Base-by-base conservation (phyloP, 2,888 invertebrate species). In the Sthenelais limicola region DNA sequence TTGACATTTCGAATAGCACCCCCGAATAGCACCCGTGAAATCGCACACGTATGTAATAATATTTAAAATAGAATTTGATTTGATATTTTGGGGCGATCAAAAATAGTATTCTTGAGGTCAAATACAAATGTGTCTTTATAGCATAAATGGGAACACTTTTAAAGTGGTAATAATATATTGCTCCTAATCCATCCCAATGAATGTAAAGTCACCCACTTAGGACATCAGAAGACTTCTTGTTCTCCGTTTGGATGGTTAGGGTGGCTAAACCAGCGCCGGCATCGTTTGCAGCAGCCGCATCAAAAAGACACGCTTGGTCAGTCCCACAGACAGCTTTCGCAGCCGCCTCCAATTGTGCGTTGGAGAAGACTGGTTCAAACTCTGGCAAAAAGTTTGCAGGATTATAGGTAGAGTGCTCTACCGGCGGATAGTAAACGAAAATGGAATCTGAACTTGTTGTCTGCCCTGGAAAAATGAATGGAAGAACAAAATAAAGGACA, bases 251-350 rank as follows among this genome's bases (percentile, higher is more conserved):
- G 4, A 26, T 38, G 26, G 33, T 7, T 21, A 35, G 54, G 28
- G 70, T 69, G n/a, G 48, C 28, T 7, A 18, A n/a, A 3, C 52
- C 70, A 5, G 54, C 35, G 18, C 9, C 49, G 4, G 32, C 28
- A 21, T 62, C 33, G 38, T 58, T 58, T 7, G 71, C 58, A 1
- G 43, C 33, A n/a, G 58, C 58, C 0, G 30, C 18, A 52, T 71
- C 71, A 24, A 71, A 58, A 7, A 71, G 51, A 62, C 71, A 71
- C 18, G 58, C 38, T 18, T 47, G 30, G 38, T 71, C 58, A 2
- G 21, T 21, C 9, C 43, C 43, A 51, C 71, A 71, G n/a, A 58
- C 21, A 12, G 48, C 49, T 26, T n/a, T 7, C 9, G 68, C 68
- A 28, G 26, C 12, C n/a, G 68, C 68, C 43, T 26, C 30, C 49